phyloP scores from a whole-genome alignment of 2,113 vertebrate species.

The Ia io region DNA sequence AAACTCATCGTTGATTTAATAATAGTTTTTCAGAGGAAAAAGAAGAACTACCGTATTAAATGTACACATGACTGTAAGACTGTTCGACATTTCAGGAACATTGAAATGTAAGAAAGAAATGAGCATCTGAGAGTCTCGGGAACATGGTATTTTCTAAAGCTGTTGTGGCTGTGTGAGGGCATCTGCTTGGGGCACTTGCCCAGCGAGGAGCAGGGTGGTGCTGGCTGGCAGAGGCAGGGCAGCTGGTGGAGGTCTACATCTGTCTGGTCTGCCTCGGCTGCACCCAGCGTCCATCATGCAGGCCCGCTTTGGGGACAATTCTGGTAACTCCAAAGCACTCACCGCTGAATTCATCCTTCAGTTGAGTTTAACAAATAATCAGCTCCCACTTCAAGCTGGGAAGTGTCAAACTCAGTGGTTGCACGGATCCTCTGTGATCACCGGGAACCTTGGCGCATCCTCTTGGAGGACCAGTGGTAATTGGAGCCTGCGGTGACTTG shows the following conservation, averaged over 20 bases:
- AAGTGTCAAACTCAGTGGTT: background rate
- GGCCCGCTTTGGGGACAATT: background rate
- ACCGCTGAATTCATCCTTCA: background rate
- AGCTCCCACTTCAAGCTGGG: background rate
- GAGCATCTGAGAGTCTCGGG: background rate
- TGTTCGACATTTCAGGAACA: background rate
- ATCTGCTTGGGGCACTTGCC: background rate
- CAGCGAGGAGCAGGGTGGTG: background rate
- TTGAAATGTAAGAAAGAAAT: background rate
- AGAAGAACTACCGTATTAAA: background rate
- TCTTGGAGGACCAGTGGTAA: background rate
- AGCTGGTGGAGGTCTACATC: too few relatives aligned
- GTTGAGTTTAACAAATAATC: background rate
- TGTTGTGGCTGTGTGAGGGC: background rate
- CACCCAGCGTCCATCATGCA: background rate
- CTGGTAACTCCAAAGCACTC: background rate
- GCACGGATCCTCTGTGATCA: background rate
- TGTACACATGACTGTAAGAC: background rate
- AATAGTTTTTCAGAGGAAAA: constrained; percentile 7
- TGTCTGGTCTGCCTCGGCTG: background rate
- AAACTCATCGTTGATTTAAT: constrained; percentile 33
- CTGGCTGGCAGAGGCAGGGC: background rate
- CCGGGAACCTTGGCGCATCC: background rate
- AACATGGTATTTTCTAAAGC: background rate
- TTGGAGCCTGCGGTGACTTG: background rate